Evolutionary conservation across 2,888 invertebrate species (phyloP), one percentile per base, ranked within the genome.

Genomic region (Adelphocoris suturalis): DNA sequence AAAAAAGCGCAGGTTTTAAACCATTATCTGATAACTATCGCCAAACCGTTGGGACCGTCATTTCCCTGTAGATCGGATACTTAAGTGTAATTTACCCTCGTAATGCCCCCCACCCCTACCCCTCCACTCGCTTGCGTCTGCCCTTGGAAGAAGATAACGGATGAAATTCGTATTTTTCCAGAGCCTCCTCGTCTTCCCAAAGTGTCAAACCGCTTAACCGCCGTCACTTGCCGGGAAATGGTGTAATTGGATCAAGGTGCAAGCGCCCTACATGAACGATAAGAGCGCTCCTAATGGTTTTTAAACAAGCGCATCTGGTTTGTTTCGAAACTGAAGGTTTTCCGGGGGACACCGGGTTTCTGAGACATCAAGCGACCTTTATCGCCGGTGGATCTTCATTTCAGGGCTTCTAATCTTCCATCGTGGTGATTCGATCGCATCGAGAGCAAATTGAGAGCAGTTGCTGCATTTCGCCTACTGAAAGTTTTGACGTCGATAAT

Each of bases 271-370:
- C 68, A 78, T 78, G 78, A 47, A 37, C 78, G 47, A 47, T 68
- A 68, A 68, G 68, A 68, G 68, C 19, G 0, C 1, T 75, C n/a
- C 47, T 78, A 19, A 78, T 78, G 78, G 47, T 78, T 78, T 78
- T 78, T 78, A 78, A 78, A 78, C 78, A 78, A 78, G 78, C 78
- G 78, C 78, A 78, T 78, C 46, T 78, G 78, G 78, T 78, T 78
- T 46, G 11, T 78, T 78, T 78, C 47, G 37, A 7, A 47, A 47
- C 78, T 78, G 46, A 13, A 46, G 1, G 78, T 46, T 68, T 68
- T 23, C 68, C n/a, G 27, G 68, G 27, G 68, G 68, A 68, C 68
- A 11, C 23, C 23, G 68, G 12, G 68, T 19, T 23, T 19, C 23
- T 9, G 68, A 13, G 68, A 68, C 68, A 68, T 68, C 68, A 68